Conservation (phyloP, 2,113 vertebrate genomes). For the Cricetomys ansorgei region DNA sequence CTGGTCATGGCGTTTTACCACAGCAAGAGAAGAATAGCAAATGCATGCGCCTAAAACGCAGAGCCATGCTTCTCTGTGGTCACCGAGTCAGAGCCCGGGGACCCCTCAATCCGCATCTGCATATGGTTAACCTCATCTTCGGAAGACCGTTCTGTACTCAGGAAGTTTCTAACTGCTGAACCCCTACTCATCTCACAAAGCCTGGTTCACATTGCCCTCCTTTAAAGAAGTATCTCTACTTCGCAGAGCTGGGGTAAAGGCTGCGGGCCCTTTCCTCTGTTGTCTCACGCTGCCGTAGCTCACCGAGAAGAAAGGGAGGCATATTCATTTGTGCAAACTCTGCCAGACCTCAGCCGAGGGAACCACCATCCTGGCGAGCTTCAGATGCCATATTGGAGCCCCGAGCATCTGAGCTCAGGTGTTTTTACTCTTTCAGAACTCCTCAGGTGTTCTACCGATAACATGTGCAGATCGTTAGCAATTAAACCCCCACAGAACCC, state of each 20-base stretch:
- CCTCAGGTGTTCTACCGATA: too few species aligned
- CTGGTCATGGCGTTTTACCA: background rate
- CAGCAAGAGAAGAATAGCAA: background rate
- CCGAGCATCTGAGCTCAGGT: too few species aligned
- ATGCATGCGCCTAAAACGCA: background rate
- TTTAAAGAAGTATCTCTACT: background rate
- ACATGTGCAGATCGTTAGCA: too few species aligned
- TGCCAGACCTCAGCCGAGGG: too few species aligned
- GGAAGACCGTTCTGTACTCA: rapidly evolving
- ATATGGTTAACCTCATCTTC: background rate
- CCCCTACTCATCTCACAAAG: background rate
- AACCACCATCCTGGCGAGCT: too few species aligned
- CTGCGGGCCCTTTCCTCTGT: background rate
- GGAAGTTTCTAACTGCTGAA: background rate
- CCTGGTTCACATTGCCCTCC: background rate
- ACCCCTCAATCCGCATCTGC: background rate
- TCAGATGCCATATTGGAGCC: too few species aligned
- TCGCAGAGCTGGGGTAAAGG: background rate
- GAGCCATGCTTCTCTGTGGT: background rate
- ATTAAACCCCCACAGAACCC: too few species aligned
- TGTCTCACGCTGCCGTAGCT: background rate
- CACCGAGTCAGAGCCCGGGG: background rate
- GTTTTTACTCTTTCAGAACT: too few species aligned
- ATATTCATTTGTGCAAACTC: too few species aligned
- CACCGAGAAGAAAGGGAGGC: too few species aligned